Evolutionary conservation across 2,113 vertebrate species (phyloP).

Genomic region (Stigmatopora nigra): DNA sequence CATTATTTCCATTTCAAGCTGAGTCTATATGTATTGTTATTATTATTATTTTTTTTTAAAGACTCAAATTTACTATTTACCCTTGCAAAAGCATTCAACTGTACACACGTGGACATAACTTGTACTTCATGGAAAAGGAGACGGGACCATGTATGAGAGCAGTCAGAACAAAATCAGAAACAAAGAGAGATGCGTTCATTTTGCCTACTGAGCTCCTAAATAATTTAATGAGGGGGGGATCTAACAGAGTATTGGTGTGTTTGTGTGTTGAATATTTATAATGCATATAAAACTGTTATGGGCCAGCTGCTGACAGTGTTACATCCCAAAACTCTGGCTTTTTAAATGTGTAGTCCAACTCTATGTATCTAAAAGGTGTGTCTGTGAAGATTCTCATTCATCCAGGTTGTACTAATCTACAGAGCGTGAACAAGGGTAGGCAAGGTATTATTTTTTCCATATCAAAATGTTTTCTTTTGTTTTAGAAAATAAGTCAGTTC

Average conservation of each 20-base stretch:
- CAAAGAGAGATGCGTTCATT: conserved; percentile 47
- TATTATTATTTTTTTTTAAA: neutral
- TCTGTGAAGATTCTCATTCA: no score
- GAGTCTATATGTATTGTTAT: neutral
- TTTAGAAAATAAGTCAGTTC: no score
- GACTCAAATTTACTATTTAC: conserved; percentile 11
- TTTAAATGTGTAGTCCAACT: conserved; percentile 13
- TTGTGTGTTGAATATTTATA: conserved; percentile 63
- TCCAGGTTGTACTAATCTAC: no score
- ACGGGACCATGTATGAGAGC: conserved; percentile 6
- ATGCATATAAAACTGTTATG: conserved; percentile 55
- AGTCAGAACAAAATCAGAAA: conserved; percentile 17
- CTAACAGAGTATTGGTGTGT: conserved; percentile 47
- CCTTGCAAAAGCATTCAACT: neutral
- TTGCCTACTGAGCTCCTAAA: conserved; percentile 49
- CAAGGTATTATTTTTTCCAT: neutral
- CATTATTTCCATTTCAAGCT: neutral
- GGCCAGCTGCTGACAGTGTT: conserved; percentile 47
- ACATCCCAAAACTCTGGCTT: conserved; percentile 25
- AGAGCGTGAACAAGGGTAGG: neutral
- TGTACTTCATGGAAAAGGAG: conserved; percentile 2
- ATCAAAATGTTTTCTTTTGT: no score
- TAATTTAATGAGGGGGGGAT: conserved; percentile 56
- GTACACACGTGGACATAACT: neutral
- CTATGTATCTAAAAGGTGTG: neutral